These are phyloP conservation scores for Ypsolopha scabrella DNA, from an alignment of 2,888 invertebrate genomes.

Conservation along the genomic window DNA sequence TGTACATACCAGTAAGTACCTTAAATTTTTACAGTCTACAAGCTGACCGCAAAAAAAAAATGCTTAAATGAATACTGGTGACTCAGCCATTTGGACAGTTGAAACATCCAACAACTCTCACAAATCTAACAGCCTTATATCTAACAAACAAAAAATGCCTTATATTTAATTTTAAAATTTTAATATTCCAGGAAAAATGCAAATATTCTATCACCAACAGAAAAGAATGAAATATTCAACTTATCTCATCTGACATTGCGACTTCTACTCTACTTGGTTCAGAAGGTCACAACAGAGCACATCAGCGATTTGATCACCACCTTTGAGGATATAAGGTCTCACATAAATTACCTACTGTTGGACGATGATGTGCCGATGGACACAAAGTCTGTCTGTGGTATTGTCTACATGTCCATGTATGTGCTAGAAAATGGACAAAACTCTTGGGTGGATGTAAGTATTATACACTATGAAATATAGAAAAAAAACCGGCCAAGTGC, in stretches of 20 bases:
- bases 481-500: too few relatives aligned
- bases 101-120: too few relatives aligned
- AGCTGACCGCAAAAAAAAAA: too few relatives aligned
- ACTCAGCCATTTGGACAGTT: too few relatives aligned
- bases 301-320: constrained; percentile 15
- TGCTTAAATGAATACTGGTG: too few relatives aligned
- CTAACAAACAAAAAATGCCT: too few relatives aligned
- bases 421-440: constrained; percentile 33
- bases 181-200: constrained; percentile 23
- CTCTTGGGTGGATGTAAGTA: constrained; percentile 42
- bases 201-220: constrained; percentile 32
- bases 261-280: constrained; percentile 36
- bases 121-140: too few relatives aligned
- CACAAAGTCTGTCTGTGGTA: constrained; percentile 73
- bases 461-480: constrained; percentile 2
- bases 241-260: constrained; percentile 34
- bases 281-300: constrained; percentile 24
- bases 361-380: constrained; percentile 73
- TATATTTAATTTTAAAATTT: background rate
- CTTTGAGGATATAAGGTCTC: constrained; percentile 19
- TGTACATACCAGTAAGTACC: too few relatives aligned
- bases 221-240: constrained; percentile 45
- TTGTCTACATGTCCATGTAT: constrained; percentile 62
- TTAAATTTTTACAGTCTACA: too few relatives aligned
- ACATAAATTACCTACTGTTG: constrained; percentile 35